These are phyloP conservation scores for Actinia tenebrosa DNA, from an alignment of 64 coral and sea anemone species.

Conservation along the genomic window DNA sequence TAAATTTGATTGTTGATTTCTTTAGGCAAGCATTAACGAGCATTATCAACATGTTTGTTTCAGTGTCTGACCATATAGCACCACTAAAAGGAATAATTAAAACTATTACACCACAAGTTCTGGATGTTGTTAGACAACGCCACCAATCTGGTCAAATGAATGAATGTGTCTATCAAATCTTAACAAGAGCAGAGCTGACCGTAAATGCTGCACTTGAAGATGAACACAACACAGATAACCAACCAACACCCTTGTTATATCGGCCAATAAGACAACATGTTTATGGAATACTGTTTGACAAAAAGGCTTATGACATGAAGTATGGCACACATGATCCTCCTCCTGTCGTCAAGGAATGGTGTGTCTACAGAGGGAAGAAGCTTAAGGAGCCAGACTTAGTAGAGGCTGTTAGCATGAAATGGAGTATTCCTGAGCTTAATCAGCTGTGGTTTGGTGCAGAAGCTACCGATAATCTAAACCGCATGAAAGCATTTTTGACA, in stretches of 20 bases:
- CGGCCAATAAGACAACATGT: conserved; percentile 79
- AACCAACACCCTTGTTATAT: conserved; percentile 73
- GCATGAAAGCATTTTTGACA: conserved; percentile 89
- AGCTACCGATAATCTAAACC: conserved; percentile 66
- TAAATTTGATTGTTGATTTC: too few species aligned
- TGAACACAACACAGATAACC: conserved; percentile 58
- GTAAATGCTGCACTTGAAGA: conserved; percentile 82
- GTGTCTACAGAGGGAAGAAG: conserved; percentile 81
- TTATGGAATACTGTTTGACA: conserved; percentile 94
- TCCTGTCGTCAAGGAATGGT: conserved; percentile 88
- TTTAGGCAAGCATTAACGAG: too few species aligned
- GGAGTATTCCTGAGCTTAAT: conserved; percentile 76
- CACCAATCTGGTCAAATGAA: conserved; percentile 84
- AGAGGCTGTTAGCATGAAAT: conserved; percentile 67
- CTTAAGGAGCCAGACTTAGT: conserved; percentile 78
- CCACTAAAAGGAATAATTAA: conserved; percentile 28
- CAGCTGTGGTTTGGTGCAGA: conserved; percentile 88
- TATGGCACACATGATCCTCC: conserved; percentile 45
- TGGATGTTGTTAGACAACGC: conserved; percentile 63
- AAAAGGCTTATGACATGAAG: conserved; percentile 68
- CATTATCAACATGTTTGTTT: background rate
- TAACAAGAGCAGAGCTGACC: conserved; percentile 88
- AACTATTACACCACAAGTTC: conserved; percentile 63
- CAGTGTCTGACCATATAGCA: background rate
- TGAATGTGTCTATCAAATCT: conserved; percentile 75